Evolutionary conservation across 2,888 invertebrate species (phyloP), one percentile per base, ranked within the genome.

Genomic region (Scaptomyza parva): DNA sequence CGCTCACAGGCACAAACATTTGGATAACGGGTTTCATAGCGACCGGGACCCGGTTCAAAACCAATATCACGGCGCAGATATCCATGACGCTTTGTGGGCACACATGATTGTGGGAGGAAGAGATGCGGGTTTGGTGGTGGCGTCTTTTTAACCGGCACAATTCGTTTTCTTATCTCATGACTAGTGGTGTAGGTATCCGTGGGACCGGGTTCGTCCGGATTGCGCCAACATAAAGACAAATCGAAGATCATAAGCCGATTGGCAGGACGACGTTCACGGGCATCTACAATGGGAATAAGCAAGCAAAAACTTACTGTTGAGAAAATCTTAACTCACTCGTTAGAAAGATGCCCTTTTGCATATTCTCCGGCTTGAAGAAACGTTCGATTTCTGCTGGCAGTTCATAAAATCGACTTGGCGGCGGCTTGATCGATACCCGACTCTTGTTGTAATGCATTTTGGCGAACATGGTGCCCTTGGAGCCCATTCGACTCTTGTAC

Each of bases 1-100:
- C 61, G 20, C 6, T 68, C 41, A 44, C 90, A 89, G 8, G 76
- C 66, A 47, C 90, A 90, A 3, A 64, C 53, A 3, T 67, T 57
- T 0, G 70, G 44, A 52, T 71, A 88, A 20, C 88, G 78, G 18
- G 52, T 66, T 3, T 89, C 86, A 47, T 90, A 91, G 2, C 91
- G 89, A 0, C 91, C 90, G 0, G 90, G 90, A 0, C 82, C 89
- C 0, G 89, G 88, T 4, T 64, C 60, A 26, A 89, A 90, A 6
- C 89, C 82, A 0, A 40, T 70, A 35, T 83, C 57, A 0, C 44
- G 59, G 6, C 52, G 35, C 1, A 86, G 39, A 0, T 60, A 24
- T 0, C 17, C 1, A 20, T 47, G 76, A 0, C 52, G 64, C 17
- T 73, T 78, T 0, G 74, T 58, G 2, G 91, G 91, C 12, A 90